Base-by-base conservation (phyloP, 1,140 invertebrate genomes). In the Saccostrea echinata region DNA sequence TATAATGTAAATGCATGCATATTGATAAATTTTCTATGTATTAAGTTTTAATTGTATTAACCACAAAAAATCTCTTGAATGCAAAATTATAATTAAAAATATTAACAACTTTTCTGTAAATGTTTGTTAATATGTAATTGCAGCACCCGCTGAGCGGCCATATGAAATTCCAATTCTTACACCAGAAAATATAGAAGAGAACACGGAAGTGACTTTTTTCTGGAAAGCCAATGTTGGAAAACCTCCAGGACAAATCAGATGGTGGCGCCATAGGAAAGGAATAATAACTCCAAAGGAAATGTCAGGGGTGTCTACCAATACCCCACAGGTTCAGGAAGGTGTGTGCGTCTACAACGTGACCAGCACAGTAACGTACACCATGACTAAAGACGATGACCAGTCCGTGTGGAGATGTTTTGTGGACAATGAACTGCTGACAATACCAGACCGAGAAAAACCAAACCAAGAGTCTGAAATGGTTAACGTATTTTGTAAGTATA, bases 401-500 rank as follows among this genome's bases (percentile, higher is more conserved):
- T 52, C 35, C 0, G 81, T 83, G 35, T 52, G 35, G 51, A 52
- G 81, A 52, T 83, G 81, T 83, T 52, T 35, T n/a, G 81, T 83
- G 11, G 51, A 83, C 43, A 51, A 83, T n/a, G 81, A 83, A 24
- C 43, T 83, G 43, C 0, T 83, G 43, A 83, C 81, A 24, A 16
- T 1, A 12, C 68, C 24, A 30, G 81, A 83, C 35, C 51, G 21
- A 83, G 21, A 83, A 18, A 83, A 83, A n/a, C 81, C 81, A 24
- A n/a, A 52, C 51, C 35, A 53, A 53, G 51, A 83, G n/a, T 51
- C 81, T 27, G 6, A 24, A 1, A 83, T 35, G 24, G 16, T 83
- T 18, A 52, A 83, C 52, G 81, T 83, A 9, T 83, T n/a, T 52
- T 83, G 81, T 83, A 83, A 83, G 81, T 83, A 16, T 27, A n/a